Evolutionary conservation across 2,888 invertebrate genomes (phyloP), one percentile per base, ranked within the genome.

Genomic region (Cryptocheilus praepositus): DNA sequence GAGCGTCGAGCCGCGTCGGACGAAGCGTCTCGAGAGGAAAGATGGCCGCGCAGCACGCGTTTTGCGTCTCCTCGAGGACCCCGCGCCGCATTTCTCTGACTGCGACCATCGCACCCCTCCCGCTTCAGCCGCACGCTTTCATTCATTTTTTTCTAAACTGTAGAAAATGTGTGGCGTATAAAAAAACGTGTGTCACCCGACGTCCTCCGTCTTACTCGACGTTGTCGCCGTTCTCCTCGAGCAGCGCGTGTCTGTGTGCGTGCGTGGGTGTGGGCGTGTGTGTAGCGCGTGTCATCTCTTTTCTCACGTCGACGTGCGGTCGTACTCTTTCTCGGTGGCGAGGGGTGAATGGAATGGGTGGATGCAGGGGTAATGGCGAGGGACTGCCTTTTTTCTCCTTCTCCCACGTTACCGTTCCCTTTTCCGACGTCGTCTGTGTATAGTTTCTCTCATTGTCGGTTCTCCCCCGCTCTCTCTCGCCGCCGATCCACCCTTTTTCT

Each of bases 81-180:
- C 8, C 13, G 36, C 4, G 1, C 36, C 11, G 11, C 3, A 7
- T 1, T 11, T 36, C 36, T 11, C 36, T 2, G 25, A 2, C 36
- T 36, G 8, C 11, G 11, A 36, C 13, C 36, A 36, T 36, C 36
- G 7, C 36, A 4, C 36, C 36, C 8, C 36, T 1, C 36, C 36
- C 13, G 36, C 25, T 15, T 16, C 58, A n/a, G 19, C 44, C 19
- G 22, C 8, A 13, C 54, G 4, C 16, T 25, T 59, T 22, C 25
- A 5, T 44, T 19, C 43, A 51, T 44, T 28, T 36, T 44, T 58
- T 49, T 49, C 62, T 65, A 73, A 77, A 77, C 71, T 64, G 71
- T 77, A 77, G 77, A 78, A 78, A 78, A 78, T 74, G 61, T 79
- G 77, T 74, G 74, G 64, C 66, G 66, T 78, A 77, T 63, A 78